Percentiles rank a stretch among this genome's conserved stretches.
Conservation (phyloP, 2,113 vertebrate genomes). For the Lophochroa leadbeateri region DNA sequence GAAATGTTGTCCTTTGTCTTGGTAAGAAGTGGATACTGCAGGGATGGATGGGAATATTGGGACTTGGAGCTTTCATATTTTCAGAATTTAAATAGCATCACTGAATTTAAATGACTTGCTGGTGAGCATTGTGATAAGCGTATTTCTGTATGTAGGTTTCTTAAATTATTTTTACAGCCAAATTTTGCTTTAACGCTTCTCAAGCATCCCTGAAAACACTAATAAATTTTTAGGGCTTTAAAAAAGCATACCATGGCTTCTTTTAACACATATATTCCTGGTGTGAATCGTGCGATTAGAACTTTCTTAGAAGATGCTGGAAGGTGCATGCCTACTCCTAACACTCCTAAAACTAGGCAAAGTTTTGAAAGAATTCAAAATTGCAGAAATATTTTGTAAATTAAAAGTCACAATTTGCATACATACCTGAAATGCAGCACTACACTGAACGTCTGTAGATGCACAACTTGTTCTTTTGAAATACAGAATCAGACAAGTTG, state of each 20-base stretch:
- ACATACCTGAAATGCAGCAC: accelerated
- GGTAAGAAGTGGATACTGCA: accelerated
- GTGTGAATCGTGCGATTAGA: background rate
- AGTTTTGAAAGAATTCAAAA: background rate
- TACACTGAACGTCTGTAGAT: background rate
- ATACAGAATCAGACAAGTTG: background rate
- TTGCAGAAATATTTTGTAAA: background rate
- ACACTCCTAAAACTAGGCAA: background rate
- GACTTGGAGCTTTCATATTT: background rate
- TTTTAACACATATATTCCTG: background rate
- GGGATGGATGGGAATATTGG: background rate
- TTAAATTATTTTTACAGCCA: background rate
- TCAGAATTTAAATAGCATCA: background rate
- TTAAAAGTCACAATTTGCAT: background rate
- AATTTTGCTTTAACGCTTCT: background rate
- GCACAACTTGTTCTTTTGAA: background rate
- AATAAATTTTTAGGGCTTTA: background rate
- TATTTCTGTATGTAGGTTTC: background rate
- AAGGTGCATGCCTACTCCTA: background rate
- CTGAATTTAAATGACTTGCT: background rate
- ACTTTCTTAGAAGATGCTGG: background rate
- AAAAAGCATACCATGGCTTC: background rate
- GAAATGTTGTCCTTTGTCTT: background rate
- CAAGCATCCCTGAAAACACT: background rate
- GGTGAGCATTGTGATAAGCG: accelerated